These are phyloP conservation scores for Neoascia interrupta DNA, from an alignment of 2,888 invertebrate genomes.

Conservation along the genomic window DNA sequence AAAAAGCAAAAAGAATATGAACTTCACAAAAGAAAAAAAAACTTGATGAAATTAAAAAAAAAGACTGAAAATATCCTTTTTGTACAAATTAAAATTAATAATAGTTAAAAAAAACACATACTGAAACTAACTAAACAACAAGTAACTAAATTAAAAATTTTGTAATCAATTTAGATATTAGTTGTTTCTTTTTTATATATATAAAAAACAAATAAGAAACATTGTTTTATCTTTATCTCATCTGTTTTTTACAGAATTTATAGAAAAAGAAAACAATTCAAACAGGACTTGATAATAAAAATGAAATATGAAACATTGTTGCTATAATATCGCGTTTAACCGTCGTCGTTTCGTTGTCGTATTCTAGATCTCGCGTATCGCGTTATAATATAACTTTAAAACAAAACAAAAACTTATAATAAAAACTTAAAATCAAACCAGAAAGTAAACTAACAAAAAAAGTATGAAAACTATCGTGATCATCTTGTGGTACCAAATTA, in stretches of 20 bases:
- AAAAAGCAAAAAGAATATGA: constrained; percentile 54
- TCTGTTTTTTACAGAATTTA: constrained; percentile 25
- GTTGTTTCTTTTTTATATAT: constrained; percentile 62
- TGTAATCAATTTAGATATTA: constrained; percentile 59
- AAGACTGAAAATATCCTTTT: constrained; percentile 67
- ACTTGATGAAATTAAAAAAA: constrained; percentile 62
- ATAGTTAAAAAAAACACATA: constrained; percentile 55
- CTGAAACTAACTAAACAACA: constrained; percentile 71
- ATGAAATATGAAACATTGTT: constrained; percentile 69
- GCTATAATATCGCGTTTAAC: constrained; percentile 46
- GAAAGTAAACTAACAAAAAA: constrained; percentile 25
- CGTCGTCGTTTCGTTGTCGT: constrained; percentile 60
- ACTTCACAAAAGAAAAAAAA: constrained; percentile 39
- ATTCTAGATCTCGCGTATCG: constrained; percentile 59
- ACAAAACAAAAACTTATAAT: constrained; percentile 20
- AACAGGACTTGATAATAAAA: constrained; percentile 42
- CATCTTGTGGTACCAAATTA: constrained; percentile 68
- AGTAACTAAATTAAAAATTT: constrained; percentile 71
- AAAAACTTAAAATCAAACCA: constrained; percentile 21
- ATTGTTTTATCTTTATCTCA: constrained; percentile 28
- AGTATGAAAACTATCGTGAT: constrained; percentile 61
- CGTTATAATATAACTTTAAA: constrained; percentile 44
- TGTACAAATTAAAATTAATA: constrained; percentile 67
- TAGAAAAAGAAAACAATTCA: constrained; percentile 32
- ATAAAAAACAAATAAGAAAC: constrained; percentile 30